Percentiles rank a stretch among this genome's conserved stretches.
Evolutionary conservation across 2,797 vertebrate genomes (phyloP).

Genomic region (Cirrhinus molitorella): DNA sequence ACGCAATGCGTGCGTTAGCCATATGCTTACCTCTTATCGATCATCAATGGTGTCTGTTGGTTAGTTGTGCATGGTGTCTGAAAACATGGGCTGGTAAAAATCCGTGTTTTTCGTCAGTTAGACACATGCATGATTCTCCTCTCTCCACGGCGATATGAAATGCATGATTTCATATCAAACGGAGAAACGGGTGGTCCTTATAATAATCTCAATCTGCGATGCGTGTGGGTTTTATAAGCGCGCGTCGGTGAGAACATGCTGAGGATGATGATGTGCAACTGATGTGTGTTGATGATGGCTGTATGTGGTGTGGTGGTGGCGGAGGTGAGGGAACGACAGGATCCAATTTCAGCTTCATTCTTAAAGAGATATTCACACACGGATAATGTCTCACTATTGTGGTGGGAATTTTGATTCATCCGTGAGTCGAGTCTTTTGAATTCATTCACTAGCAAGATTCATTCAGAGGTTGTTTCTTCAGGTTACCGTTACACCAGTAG

Average conservation of each 20-base stretch:
- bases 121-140: constrained; percentile 6
- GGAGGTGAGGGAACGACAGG: constrained; percentile 58
- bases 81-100: constrained; percentile 43
- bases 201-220: constrained; percentile 27
- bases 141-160: constrained; percentile 33
- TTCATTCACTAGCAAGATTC: neutral
- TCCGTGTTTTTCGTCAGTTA: constrained; percentile 35
- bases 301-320: constrained; percentile 63
- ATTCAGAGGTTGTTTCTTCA: neutral
- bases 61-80: constrained; percentile 55
- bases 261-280: constrained; percentile 63
- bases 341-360: constrained; percentile 75
- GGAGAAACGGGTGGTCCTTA: constrained; percentile 48
- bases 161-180: constrained; percentile 68
- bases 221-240: constrained; percentile 51
- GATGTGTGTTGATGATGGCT: constrained; percentile 51
- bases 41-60: constrained; percentile 70
- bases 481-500: neutral
- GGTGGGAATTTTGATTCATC: neutral
- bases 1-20: neutral
- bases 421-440: constrained; percentile 18
- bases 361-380: constrained; percentile 75
- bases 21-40: constrained; percentile 70
- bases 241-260: constrained; percentile 62
- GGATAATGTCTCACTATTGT: neutral